phyloP scores from a whole-genome alignment of 2,888 invertebrate genomes.

The Automeris io region DNA sequence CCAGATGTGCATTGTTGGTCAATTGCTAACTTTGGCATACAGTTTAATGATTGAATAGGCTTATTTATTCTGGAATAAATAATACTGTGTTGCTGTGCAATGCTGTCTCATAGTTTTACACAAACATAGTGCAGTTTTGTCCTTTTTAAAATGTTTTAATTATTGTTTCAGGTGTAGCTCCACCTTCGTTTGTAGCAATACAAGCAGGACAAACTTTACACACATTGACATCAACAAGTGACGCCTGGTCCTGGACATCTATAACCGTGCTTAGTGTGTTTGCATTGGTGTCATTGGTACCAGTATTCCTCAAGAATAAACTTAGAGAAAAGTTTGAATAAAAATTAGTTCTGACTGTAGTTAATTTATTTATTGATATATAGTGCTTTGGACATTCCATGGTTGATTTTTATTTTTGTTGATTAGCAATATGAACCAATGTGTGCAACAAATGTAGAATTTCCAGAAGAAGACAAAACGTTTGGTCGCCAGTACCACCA shows the following conservation, averaged over 20 bases:
- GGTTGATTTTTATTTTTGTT: conserved; percentile 18
- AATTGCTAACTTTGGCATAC: too few relatives aligned
- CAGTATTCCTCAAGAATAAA: conserved; percentile 89
- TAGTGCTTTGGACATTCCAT: conserved; percentile 58
- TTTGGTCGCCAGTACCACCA: conserved; percentile 90
- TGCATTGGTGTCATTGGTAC: conserved; percentile 90
- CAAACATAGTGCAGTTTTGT: too few relatives aligned
- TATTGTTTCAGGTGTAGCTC: conserved; percentile 88
- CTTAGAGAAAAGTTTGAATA: conserved; percentile 87
- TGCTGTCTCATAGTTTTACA: too few relatives aligned
- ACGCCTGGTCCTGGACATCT: conserved; percentile 93
- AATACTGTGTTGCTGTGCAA: too few relatives aligned
- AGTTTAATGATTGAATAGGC: too few relatives aligned
- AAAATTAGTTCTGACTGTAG: conserved; percentile 37
- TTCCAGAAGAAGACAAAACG: conserved; percentile 77
- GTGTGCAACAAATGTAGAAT: conserved; percentile 79
- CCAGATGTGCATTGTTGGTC: too few relatives aligned
- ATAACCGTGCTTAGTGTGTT: conserved; percentile 85
- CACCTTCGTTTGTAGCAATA: conserved; percentile 97
- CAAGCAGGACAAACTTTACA: conserved; percentile 98
- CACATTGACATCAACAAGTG: conserved; percentile 91
- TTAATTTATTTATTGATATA: conserved; percentile 38
- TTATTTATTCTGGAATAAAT: too few relatives aligned
- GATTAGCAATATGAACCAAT: conserved; percentile 83
- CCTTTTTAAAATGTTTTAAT: not conserved